These are phyloP conservation scores for Sebastes cheni DNA, from an alignment of 2,797 vertebrate genomes.

Conservation along the genomic window DNA sequence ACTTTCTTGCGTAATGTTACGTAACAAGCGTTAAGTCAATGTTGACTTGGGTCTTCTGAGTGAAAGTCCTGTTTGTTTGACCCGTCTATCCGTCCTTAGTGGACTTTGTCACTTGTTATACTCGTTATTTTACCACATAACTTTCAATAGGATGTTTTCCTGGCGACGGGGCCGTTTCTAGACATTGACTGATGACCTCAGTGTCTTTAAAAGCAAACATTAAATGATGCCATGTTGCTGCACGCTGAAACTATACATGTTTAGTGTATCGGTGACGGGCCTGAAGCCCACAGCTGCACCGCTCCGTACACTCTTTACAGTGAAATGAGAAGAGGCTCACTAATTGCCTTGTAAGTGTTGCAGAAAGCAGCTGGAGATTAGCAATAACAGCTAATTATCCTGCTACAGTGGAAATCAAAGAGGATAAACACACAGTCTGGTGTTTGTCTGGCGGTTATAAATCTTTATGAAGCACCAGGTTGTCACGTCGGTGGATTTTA, in stretches of 20 bases:
- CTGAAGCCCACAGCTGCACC: slow-evolving; percentile 9
- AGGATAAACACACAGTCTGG: slow-evolving; percentile 50
- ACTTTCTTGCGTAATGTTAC: background rate
- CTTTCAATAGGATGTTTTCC: too few relatives aligned
- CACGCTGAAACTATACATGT: too few relatives aligned
- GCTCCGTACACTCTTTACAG: slow-evolving; percentile 15
- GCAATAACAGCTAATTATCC: slow-evolving; percentile 73
- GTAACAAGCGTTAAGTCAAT: background rate
- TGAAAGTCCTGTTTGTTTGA: too few relatives aligned
- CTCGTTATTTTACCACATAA: too few relatives aligned
- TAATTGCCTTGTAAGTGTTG: slow-evolving; percentile 67
- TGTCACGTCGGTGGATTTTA: slow-evolving; percentile 40
- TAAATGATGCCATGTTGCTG: too few relatives aligned
- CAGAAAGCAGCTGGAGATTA: slow-evolving; percentile 75
- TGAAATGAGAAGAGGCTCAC: slow-evolving; percentile 49
- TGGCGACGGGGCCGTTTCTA: too few relatives aligned
- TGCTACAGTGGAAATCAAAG: slow-evolving; percentile 55
- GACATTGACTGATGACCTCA: too few relatives aligned
- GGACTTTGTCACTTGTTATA: too few relatives aligned
- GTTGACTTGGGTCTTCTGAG: too few relatives aligned
- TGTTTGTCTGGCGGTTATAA: slow-evolving; percentile 41
- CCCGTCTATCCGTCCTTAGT: too few relatives aligned
- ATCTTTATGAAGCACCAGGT: slow-evolving; percentile 45
- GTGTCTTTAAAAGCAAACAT: too few relatives aligned
- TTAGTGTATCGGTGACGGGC: background rate